Percentiles rank a stretch among this genome's conserved stretches.
These are phyloP conservation scores for Tetragonisca angustula DNA, from an alignment of 2,888 invertebrate species.

Conservation along the genomic window DNA sequence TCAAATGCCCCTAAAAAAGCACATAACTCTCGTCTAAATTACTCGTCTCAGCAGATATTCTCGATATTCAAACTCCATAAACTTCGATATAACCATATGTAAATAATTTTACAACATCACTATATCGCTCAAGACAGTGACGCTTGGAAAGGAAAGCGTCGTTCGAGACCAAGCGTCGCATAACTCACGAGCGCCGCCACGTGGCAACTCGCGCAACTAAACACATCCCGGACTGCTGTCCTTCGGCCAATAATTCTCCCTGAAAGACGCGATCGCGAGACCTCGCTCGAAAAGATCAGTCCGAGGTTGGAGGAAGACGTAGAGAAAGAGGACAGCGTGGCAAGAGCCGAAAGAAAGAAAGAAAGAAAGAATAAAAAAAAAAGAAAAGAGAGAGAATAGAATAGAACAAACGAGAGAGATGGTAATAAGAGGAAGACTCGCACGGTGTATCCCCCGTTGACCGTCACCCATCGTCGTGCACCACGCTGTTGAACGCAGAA, in stretches of 20 bases:
- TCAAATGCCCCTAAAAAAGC: background rate
- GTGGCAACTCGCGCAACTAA: conserved; percentile 23
- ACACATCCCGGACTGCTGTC: conserved; percentile 22
- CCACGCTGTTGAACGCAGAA: background rate
- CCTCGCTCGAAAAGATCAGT: background rate
- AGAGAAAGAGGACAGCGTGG: background rate
- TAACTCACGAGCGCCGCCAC: conserved; percentile 10
- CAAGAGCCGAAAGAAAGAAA: background rate
- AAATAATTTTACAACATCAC: background rate
- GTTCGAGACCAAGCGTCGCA: conserved; percentile 3
- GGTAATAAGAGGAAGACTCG: conserved; percentile 20
- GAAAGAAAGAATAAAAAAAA: background rate
- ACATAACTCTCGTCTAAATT: background rate
- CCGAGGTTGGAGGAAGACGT: background rate
- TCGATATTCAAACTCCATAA: background rate
- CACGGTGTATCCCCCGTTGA: conserved; percentile 6
- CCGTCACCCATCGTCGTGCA: background rate
- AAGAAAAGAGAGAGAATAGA: background rate
- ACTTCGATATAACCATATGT: background rate
- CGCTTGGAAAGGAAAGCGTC: background rate
- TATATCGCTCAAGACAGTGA: background rate
- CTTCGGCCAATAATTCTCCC: conserved; percentile 15
- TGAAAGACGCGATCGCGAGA: conserved; percentile 31
- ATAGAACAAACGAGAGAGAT: background rate
- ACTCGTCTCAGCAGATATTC: no score